phyloP scores from a whole-genome alignment of 1,140 invertebrate species.

The Drosophila arawakana region DNA sequence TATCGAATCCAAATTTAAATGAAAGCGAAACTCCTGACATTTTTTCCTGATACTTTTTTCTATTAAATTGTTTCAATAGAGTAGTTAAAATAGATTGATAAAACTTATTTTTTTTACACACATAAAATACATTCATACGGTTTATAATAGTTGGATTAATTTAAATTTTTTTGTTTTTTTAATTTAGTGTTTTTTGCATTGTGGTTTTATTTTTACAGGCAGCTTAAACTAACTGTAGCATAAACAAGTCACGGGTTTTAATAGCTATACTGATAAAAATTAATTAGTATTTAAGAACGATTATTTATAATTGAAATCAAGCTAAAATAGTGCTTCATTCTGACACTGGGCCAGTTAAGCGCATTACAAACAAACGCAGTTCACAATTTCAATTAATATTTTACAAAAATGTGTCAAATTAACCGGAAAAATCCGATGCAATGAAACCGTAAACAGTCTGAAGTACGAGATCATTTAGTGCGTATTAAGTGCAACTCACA shows the following conservation, averaged over 20 bases:
- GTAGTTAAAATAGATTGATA: background rate
- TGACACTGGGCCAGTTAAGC: constrained; percentile 32
- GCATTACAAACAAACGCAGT: constrained; percentile 34
- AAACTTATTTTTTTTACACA: background rate
- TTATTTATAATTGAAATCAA: constrained; percentile 50
- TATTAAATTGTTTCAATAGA: too few relatives aligned
- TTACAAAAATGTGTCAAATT: constrained; percentile 29
- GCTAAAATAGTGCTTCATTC: constrained; percentile 27
- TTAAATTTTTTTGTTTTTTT: background rate
- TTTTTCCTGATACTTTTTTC: too few relatives aligned
- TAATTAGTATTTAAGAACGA: constrained; percentile 20
- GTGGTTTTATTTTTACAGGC: background rate
- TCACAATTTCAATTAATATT: constrained; percentile 45
- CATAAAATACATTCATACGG: background rate
- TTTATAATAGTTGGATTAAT: background rate
- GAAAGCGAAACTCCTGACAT: too few relatives aligned
- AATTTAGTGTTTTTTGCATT: background rate
- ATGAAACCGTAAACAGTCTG: background rate
- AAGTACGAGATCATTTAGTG: constrained; percentile 15
- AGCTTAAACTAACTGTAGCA: background rate
- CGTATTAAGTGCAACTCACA: constrained; percentile 13
- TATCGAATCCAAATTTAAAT: too few relatives aligned
- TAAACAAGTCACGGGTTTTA: background rate
- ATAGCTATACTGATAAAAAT: constrained; percentile 23
- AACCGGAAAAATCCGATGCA: background rate